A percentile compares a stretch with the other conserved stretches of the same genome.
Conservation (phyloP, 2,113 vertebrate genomes). For the Mohoua ochrocephala region DNA sequence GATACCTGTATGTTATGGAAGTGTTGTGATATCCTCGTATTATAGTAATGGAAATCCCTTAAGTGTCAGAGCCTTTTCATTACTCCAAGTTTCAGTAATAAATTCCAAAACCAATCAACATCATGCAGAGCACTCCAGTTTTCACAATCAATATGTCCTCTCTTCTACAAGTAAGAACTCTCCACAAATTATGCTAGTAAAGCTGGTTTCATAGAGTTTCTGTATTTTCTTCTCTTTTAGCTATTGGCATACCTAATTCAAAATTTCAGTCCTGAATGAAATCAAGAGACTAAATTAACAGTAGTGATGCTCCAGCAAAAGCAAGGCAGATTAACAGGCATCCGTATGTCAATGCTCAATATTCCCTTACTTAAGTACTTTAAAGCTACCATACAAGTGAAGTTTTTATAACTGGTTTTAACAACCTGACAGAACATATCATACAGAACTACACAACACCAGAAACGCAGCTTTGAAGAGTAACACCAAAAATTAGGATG, state of each 20-base stretch:
- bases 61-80: background rate
- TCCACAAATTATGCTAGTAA: background rate
- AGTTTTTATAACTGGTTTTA: background rate
- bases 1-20: background rate
- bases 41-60: background rate
- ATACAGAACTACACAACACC: background rate
- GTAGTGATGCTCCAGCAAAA: background rate
- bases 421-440: background rate
- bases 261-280: background rate
- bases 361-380: background rate
- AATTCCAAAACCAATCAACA: background rate
- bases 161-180: background rate
- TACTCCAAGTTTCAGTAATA: background rate
- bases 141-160: background rate
- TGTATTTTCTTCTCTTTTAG: background rate
- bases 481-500: background rate
- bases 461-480: background rate
- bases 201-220: background rate
- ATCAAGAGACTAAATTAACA: background rate
- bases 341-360: background rate
- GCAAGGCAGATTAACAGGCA: background rate
- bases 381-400: background rate
- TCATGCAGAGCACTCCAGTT: background rate
- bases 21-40: background rate
- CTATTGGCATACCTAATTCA: background rate